A percentile compares a stretch with the other conserved stretches of the same genome.
Evolutionary conservation across 1,140 invertebrate species (phyloP).

Genomic region (Leptinotarsa defecta): DNA sequence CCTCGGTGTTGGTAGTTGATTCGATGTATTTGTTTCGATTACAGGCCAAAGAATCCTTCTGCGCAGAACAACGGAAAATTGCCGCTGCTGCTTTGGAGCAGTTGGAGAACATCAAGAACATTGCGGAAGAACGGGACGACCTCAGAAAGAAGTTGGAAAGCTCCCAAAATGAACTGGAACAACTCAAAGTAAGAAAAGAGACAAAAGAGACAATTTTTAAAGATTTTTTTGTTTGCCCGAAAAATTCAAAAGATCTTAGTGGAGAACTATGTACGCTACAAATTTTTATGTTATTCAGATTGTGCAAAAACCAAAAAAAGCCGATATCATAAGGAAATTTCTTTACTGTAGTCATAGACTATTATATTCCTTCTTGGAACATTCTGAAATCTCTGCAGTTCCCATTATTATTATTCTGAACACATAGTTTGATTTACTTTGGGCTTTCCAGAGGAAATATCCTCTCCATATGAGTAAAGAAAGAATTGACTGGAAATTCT

Average conservation of each 20-base stretch:
- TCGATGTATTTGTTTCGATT: not conserved
- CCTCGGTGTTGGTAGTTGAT: too few species aligned
- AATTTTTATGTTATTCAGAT: too few species aligned
- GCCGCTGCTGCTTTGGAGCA: slow-evolving; percentile 42
- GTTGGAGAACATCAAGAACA: slow-evolving; percentile 44
- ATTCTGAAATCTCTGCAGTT: too few species aligned
- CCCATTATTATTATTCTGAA: too few species aligned
- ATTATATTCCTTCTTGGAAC: too few species aligned
- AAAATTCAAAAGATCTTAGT: not conserved
- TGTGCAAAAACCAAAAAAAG: too few species aligned
- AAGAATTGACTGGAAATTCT: too few species aligned
- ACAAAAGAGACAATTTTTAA: not conserved
- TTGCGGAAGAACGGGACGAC: slow-evolving; percentile 43
- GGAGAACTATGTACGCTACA: not conserved
- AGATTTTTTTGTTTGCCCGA: not conserved
- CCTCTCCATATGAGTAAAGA: too few species aligned
- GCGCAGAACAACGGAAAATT: slow-evolving; percentile 41
- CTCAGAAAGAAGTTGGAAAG: slow-evolving; percentile 36
- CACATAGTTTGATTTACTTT: too few species aligned
- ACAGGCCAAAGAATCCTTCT: slow-evolving; percentile 41
- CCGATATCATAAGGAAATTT: too few species aligned
- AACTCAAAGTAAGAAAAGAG: slow-evolving; percentile 34
- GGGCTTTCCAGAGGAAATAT: too few species aligned
- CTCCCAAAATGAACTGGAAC: slow-evolving; percentile 38
- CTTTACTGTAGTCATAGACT: too few species aligned